Base-by-base conservation (phyloP, 2,888 invertebrate species). In the Balanococcus diminutus region DNA sequence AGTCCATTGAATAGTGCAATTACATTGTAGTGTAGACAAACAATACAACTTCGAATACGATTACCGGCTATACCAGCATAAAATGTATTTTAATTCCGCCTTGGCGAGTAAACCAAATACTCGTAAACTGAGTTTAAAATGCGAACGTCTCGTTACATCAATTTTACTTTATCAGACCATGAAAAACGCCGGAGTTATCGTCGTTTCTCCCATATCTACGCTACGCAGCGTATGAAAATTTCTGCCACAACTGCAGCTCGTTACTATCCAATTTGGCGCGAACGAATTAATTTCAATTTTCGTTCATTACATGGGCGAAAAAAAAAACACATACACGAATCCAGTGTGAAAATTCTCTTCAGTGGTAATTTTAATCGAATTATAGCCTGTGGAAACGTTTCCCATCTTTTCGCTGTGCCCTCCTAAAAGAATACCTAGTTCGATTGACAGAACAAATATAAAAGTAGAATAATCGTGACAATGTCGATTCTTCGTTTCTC, bases 391-490 rank as follows among this genome's bases (percentile, higher is more conserved):
- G 28, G 25, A 67, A 25, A 67, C 1, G 25, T 56, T 56, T 56
- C 22, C 42, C 42, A 42, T 42, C 42, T 42, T 14, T 11, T 36
- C 36, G 36, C 8, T 36, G 36, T 42, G 36, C 36, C 8, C 36
- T 36, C 4, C 36, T 42, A 42, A 42, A 42, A 42, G 42, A 42
- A 42, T 42, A 16, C 14, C 56, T 19, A 56, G 56, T 16, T 16
- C 56, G 22, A 56, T 56, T 22, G 56, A 56, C 56, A 22, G 56
- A 56, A 72, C 72, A 72, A 72, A 56, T 56, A 56, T 9, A 75
- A 81, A 81, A 81, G 81, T 81, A 81, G 81, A 81, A 39, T 81
- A 81, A 42, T 81, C 81, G 81, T 81, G 81, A 81, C 81, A 42
- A 36, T 25, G 75, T 75, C 31, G 31, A 5, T 75, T 75, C 32